phyloP scores from a whole-genome alignment of 2,113 vertebrate species.

The Hyaena hyaena region DNA sequence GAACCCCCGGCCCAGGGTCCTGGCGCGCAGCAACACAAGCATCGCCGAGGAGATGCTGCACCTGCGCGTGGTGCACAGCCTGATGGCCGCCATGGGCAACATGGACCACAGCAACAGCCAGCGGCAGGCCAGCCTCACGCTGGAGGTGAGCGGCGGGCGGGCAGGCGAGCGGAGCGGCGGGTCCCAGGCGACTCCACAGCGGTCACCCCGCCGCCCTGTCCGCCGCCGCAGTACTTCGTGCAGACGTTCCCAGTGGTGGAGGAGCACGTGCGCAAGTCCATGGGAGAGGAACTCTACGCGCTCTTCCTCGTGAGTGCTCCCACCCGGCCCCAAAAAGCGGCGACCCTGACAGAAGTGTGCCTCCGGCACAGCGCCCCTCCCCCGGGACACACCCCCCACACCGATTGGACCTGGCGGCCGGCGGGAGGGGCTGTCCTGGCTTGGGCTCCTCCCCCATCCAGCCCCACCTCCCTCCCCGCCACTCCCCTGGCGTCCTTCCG shows the following conservation, averaged over 20 bases:
- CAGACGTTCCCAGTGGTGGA: slow-evolving; percentile 83
- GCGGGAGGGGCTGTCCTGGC: not conserved
- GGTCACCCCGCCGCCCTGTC: not conserved
- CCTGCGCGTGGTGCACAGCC: slow-evolving; percentile 86
- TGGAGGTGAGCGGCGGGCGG: slow-evolving; percentile 83
- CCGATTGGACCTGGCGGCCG: not conserved
- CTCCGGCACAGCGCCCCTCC: not conserved
- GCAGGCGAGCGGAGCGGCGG: not conserved
- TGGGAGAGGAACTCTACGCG: slow-evolving; percentile 88
- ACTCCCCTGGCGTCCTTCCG: not conserved
- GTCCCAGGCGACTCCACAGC: accelerated
- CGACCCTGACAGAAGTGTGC: accelerated
- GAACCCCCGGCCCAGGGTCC: slow-evolving; percentile 79
- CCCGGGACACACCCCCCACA: not conserved
- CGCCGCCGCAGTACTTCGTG: slow-evolving; percentile 87
- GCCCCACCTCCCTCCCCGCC: no score
- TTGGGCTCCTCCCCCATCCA: not conserved
- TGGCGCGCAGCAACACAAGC: slow-evolving; percentile 83
- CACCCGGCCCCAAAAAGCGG: not conserved
- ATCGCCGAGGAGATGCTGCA: slow-evolving; percentile 88
- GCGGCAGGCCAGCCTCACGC: slow-evolving; percentile 88
- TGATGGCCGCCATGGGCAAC: slow-evolving; percentile 90
- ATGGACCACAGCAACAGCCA: slow-evolving; percentile 89
- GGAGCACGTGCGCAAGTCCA: slow-evolving; percentile 79
- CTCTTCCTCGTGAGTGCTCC: slow-evolving; percentile 86